Evolutionary conservation across 2,888 invertebrate genomes (phyloP), one percentile per base, ranked within the genome.

Genomic region (Drosophila meridiana): DNA sequence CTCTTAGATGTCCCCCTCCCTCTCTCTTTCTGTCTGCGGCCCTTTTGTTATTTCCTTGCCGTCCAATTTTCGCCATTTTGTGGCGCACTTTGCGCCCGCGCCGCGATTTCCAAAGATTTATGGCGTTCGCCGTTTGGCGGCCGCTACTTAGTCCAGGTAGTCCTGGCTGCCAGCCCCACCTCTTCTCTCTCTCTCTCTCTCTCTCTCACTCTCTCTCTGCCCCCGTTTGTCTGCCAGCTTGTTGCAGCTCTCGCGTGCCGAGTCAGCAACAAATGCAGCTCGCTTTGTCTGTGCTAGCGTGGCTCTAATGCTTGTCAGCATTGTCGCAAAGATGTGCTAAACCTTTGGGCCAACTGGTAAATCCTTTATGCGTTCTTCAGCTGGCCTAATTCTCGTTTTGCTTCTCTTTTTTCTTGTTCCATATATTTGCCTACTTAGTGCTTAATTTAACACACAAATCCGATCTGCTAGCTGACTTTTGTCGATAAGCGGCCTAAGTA

Each of bases 81-180:
- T 76, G 87, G 87, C 66, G 76, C 87, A 78, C 82, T 84, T 87
- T 83, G 84, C 80, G 80, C 76, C 83, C 80, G 80, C 80, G 73
- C 65, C 87, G 85, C 85, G 90, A 85, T 82, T 87, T 76, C 42
- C 69, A 59, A 88, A 92, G 91, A 91, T 91, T 91, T 92, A 91
- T 92, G 84, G 83, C 72, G 81, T 75, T 85, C 85, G 82, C 81
- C 68, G 65, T 50, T 62, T 70, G 72, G 72, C 74, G 56, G 63
- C 28, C 57, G 64, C 78, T 81, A 69, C 82, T 82, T 72, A 79
- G 75, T 55, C 40, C 78, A 80, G 80, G 75, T 83, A 76, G 60
- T 52, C 59, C 32, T 50, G 53, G 45, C 28, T 11, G 2, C 4
- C 26, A 20, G 20, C 20, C 20, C 20, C 20, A 20, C 40, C 40